These are phyloP conservation scores for Pinna nobilis DNA, from an alignment of 1,140 invertebrate species.

Conservation along the genomic window DNA sequence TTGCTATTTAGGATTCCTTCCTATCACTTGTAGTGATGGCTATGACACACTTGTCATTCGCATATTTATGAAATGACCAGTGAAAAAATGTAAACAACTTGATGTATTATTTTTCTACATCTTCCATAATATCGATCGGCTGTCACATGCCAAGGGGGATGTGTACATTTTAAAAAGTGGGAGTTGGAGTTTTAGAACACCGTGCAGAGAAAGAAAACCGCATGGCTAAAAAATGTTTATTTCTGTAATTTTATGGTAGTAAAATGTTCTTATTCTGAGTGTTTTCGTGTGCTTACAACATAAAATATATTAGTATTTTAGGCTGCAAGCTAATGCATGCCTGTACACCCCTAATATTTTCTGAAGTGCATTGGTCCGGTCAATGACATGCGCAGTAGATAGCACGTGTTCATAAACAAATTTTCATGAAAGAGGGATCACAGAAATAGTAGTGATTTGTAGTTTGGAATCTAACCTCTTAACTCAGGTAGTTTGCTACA, in stretches of 20 bases:
- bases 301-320: not conserved
- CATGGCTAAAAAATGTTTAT: not conserved
- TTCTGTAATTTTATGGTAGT: not conserved
- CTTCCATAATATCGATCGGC: slow-evolving; percentile 9
- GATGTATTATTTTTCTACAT: not conserved
- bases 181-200: not conserved
- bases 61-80: slow-evolving; percentile 1
- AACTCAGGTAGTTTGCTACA: slow-evolving; percentile 66
- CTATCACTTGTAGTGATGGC: not conserved
- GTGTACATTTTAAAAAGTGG: not conserved
- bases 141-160: slow-evolving; percentile 18
- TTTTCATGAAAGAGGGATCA: slow-evolving; percentile 65
- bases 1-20: not conserved
- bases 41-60: not conserved
- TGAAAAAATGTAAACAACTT: not conserved
- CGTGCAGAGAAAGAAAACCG: not conserved
- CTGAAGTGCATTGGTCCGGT: slow-evolving; percentile 52
- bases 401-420: slow-evolving; percentile 74
- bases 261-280: not conserved
- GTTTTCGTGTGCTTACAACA: not conserved
- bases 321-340: not conserved
- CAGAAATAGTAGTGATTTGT: slow-evolving; percentile 62
- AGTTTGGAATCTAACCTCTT: slow-evolving; percentile 69
- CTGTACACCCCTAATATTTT: slow-evolving; percentile 34
- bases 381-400: slow-evolving; percentile 66